phyloP scores from a whole-genome alignment of 2,888 invertebrate genomes.

The Drepanosiphum platanoidis region DNA sequence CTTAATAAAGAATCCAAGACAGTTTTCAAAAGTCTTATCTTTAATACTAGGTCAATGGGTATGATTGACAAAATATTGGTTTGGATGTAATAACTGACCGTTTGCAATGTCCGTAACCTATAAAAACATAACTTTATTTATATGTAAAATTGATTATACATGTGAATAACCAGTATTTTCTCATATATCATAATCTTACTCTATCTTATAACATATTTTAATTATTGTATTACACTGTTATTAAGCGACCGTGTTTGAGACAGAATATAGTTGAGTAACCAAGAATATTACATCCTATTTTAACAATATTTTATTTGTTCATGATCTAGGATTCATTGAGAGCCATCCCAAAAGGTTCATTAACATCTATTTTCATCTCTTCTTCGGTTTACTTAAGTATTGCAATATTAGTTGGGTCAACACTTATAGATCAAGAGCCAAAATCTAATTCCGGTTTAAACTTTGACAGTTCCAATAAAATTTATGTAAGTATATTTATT shows the following conservation, averaged over 20 bases:
- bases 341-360: constrained; percentile 91
- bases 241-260: not conserved
- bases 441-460: constrained; percentile 10
- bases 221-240: too few relatives aligned
- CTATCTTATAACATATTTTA: too few relatives aligned
- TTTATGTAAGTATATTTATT: constrained; percentile 41
- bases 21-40: too few relatives aligned
- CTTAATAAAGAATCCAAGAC: too few relatives aligned
- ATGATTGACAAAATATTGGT: too few relatives aligned
- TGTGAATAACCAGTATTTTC: not conserved
- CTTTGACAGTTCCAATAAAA: constrained; percentile 7
- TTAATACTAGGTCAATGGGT: too few relatives aligned
- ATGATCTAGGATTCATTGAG: constrained; percentile 81
- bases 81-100: too few relatives aligned
- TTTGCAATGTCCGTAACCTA: too few relatives aligned
- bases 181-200: not conserved
- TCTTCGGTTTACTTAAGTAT: constrained; percentile 87
- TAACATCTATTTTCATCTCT: constrained; percentile 88
- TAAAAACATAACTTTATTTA: not conserved
- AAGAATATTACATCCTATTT: not conserved
- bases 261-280: not conserved
- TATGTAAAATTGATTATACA: too few relatives aligned
- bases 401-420: constrained; percentile 78
- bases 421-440: constrained; percentile 35
- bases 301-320: constrained; percentile 44